These are phyloP conservation scores for Synanthedon andrenaeformis DNA, from an alignment of 2,888 invertebrate genomes.

Conservation along the genomic window DNA sequence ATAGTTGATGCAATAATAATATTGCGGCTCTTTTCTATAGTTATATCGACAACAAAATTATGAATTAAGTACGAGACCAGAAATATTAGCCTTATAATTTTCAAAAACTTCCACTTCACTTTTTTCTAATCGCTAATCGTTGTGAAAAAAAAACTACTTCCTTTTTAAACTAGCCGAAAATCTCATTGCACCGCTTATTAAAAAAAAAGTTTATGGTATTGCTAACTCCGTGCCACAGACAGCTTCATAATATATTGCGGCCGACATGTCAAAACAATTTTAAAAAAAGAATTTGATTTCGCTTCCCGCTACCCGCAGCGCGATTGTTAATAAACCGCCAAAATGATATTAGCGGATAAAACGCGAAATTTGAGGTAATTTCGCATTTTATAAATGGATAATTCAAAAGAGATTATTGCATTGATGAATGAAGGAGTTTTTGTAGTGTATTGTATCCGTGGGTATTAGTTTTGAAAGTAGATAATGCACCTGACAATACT, in stretches of 20 bases:
- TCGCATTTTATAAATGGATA: slow-evolving; percentile 27
- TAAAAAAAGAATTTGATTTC: slow-evolving; percentile 25
- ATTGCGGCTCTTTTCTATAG: no score
- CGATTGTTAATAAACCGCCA: slow-evolving; percentile 51
- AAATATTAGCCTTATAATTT: slow-evolving; percentile 43
- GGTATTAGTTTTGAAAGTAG: slow-evolving; percentile 47
- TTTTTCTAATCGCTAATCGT: slow-evolving; percentile 53
- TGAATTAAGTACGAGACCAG: no score
- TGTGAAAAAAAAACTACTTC: slow-evolving; percentile 62
- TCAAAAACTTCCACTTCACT: slow-evolving; percentile 59
- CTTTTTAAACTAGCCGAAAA: slow-evolving; percentile 44
- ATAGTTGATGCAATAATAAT: no score
- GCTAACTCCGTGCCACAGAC: slow-evolving; percentile 12
- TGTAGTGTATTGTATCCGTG: slow-evolving; percentile 25
- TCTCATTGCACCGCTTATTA: slow-evolving; percentile 8
- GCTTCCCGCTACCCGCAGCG: slow-evolving; percentile 17
- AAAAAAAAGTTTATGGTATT: slow-evolving; percentile 55
- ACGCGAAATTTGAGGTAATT: slow-evolving; percentile 34
- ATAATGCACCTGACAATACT: slow-evolving; percentile 57
- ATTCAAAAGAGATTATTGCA: slow-evolving; percentile 50
- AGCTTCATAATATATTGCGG: slow-evolving; percentile 26
- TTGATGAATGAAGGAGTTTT: slow-evolving; percentile 51
- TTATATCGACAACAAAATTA: slow-evolving; percentile 7
- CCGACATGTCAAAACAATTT: slow-evolving; percentile 59
- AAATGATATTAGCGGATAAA: slow-evolving; percentile 26